phyloP scores from a whole-genome alignment of 2,888 invertebrate genomes.

The Empis livida region DNA sequence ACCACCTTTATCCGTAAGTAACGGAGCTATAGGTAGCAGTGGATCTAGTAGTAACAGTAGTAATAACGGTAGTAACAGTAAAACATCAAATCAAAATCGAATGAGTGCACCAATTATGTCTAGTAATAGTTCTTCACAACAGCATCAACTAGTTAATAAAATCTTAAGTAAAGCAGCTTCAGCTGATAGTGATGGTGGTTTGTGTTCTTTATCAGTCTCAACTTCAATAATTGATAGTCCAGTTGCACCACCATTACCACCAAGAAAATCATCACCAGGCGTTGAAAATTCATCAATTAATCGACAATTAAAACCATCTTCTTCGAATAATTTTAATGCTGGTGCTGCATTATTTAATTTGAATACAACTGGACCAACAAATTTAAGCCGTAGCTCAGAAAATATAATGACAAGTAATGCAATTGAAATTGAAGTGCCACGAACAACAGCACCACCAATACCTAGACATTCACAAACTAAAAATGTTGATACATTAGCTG shows the following conservation, averaged over 20 bases:
- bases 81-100: constrained; percentile 19
- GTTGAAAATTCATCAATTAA: constrained; percentile 24
- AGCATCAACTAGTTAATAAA: constrained; percentile 8
- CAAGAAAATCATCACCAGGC: constrained; percentile 41
- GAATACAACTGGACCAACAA: constrained; percentile 8
- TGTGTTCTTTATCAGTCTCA: background rate
- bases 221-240: background rate
- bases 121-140: constrained; percentile 14
- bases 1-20: constrained; percentile 23
- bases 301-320: constrained; percentile 16
- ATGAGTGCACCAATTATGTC: constrained; percentile 34
- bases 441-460: constrained; percentile 33
- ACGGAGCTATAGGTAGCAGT: constrained; percentile 11
- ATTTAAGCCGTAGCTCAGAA: constrained; percentile 24
- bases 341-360: constrained; percentile 7
- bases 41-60: background rate
- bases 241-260: constrained; percentile 43
- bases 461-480: constrained; percentile 27
- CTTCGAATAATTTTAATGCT: constrained; percentile 12
- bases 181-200: constrained; percentile 14
- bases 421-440: constrained; percentile 22
- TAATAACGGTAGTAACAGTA: constrained; percentile 10
- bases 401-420: constrained; percentile 20
- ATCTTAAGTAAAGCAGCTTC: constrained; percentile 17
- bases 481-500: constrained; percentile 26